Base-by-base conservation (phyloP, 2,113 vertebrate species). In the Strix aluco region DNA sequence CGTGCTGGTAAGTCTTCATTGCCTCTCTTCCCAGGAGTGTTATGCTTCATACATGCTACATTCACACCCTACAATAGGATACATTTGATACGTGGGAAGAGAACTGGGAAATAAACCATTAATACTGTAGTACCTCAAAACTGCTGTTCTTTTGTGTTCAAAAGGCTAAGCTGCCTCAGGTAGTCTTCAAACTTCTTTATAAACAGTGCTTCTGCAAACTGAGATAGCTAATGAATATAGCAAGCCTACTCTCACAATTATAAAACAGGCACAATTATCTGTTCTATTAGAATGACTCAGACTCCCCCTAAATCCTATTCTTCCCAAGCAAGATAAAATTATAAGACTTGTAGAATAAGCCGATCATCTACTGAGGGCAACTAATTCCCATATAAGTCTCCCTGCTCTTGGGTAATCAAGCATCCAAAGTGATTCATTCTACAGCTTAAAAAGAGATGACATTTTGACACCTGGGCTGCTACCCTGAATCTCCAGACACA, bases 391-490 rank as follows among this genome's bases (percentile, higher is more conserved):
- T 67, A 21, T 59, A 92, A 94, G 78, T 89, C 36, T 94, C 72
- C 66, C 81, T 88, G 74, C 78, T 93, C 71, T 86, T 91, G 74
- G 66, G 74, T 88, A 86, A 70, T 91, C 93, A 93, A 83, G 90
- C 92, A 98, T 87, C 91, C 81, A 71, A 81, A 91, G 62, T 63
- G 73, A 96, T 91, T 96, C 87, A 86, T 95, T 96, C 87, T 81
- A 86, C 71, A 97, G 55, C 54, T 91, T 57, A 72, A 74, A 86
- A 71, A 73, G 22, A 90, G 21, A 34, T 29, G 34, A 55, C n/a
- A n/a, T 77, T 87, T 93, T 93, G 91, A 81, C 87, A 86, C 69
- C 61, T 92, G 62, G 58, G 47, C 58, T 9, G 2, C 51, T 85
- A 30, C 36, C 69, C 42, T 49, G 73, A 65, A 72, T 91, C 44